phyloP scores from a whole-genome alignment of 2,797 vertebrate species.

The Nyctibius grandis region DNA sequence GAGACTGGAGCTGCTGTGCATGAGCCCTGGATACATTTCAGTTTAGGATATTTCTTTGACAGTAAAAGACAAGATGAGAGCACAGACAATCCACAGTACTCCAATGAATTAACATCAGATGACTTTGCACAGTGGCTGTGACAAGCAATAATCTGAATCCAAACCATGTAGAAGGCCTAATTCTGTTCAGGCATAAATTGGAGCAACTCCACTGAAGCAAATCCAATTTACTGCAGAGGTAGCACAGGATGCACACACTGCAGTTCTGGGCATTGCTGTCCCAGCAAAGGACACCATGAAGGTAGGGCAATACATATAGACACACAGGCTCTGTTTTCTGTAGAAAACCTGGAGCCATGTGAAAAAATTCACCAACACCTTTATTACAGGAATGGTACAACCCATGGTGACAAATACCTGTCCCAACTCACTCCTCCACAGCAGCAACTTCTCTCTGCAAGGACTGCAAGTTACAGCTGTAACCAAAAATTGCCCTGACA shows the following conservation, averaged over 20 bases:
- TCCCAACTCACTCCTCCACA: not conserved
- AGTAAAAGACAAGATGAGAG: constrained; percentile 37
- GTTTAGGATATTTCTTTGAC: constrained; percentile 33
- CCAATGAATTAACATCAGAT: constrained; percentile 30
- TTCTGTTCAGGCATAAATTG: constrained; percentile 53
- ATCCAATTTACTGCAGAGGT: not conserved
- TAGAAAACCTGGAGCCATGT: not conserved
- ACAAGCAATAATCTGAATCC: constrained; percentile 36
- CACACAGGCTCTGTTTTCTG: not conserved
- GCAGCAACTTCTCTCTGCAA: not conserved
- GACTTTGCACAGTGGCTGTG: constrained; percentile 7
- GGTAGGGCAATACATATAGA: not conserved
- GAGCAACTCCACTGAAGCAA: constrained; percentile 36
- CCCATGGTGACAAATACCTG: not conserved
- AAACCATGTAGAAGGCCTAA: constrained; percentile 34
- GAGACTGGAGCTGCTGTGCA: not conserved
- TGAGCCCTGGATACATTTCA: constrained; percentile 6
- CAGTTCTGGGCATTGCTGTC: not conserved
- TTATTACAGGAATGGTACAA: not conserved
- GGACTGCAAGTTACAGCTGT: not conserved
- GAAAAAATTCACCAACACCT: not conserved
- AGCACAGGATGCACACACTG: not conserved
- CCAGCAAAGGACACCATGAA: not conserved
- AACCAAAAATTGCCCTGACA: not conserved
- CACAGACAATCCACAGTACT: not conserved